Base-by-base conservation (phyloP, 2,888 invertebrate genomes). In the Buathra laborator region DNA sequence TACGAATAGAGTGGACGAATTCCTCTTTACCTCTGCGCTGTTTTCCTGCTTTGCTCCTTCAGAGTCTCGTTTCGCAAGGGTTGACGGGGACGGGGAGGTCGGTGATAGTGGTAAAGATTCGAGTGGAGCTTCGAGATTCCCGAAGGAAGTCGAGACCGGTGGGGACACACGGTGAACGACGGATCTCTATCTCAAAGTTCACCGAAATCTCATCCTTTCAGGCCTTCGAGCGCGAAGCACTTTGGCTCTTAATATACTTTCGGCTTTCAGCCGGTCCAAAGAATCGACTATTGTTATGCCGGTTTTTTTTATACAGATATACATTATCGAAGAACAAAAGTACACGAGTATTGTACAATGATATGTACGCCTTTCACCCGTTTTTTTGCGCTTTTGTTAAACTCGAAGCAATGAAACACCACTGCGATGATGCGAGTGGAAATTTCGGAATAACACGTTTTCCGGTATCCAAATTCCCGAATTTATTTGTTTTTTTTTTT, bases 141-240 rank as follows among this genome's bases (percentile, higher is more conserved):
- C 59, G 78, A 78, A 70, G 62, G 32, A 29, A 64, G 43, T 56
- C 51, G 3, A 29, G 29, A 14, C 14, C 32, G 29, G 59, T 19
- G 16, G 62, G 2, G 62, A 62, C 62, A 62, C 62, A 32, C 29
- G 62, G 14, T 32, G 29, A 62, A 67, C 51, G 68, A 43, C 80
- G 62, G 82, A 84, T 84, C 74, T 59, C 19, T 85, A 86, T 84
- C 88, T 80, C 77, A 86, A 87, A 89, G 88, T 86, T 76, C 37
- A 62, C 29, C 68, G 86, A 81, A 88, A 88, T 89, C 87, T 89
- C 88, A 88, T 89, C 88, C 88, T 87, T 86, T 86, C 84, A 86
- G 76, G 78, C 85, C 76, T 71, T 71, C 79, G 51, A 68, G 82
- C 80, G 74, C 70, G 72, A 84, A 81, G 76, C 86, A 62, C 62